phyloP scores from a whole-genome alignment of 2,113 vertebrate species.

The Melanotaenia duboulayi region DNA sequence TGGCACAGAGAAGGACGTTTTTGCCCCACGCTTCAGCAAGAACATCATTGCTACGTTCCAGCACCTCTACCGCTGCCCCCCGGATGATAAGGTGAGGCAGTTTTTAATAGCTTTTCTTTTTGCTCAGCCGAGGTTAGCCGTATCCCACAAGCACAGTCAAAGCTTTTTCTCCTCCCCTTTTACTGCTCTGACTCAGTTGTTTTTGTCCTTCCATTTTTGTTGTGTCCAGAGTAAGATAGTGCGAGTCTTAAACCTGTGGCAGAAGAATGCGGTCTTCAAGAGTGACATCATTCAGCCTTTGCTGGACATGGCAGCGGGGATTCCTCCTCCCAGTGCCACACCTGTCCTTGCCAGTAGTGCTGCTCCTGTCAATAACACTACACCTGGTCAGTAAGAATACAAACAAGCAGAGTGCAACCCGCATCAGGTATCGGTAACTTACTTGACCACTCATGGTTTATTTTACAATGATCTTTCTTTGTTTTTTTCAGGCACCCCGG shows the following conservation, averaged over 20 bases:
- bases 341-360: slow-evolving; percentile 90
- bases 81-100: slow-evolving; percentile 93
- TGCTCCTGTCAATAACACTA: slow-evolving; percentile 91
- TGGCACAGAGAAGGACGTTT: slow-evolving; percentile 97
- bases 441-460: neutral
- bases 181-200: neutral
- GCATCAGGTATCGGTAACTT: neutral
- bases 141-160: too few species aligned
- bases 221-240: slow-evolving; percentile 95
- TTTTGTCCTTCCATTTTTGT: neutral
- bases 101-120: slow-evolving; percentile 13
- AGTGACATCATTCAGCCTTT: slow-evolving; percentile 99
- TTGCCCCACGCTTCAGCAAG: slow-evolving; percentile 98
- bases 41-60: slow-evolving; percentile 98
- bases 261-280: slow-evolving; percentile 98
- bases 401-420: neutral
- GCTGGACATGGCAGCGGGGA: slow-evolving; percentile 96
- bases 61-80: slow-evolving; percentile 96
- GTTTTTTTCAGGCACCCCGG: slow-evolving; percentile 88
- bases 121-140: neutral
- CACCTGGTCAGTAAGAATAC: slow-evolving; percentile 86
- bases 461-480: neutral
- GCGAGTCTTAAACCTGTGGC: slow-evolving; percentile 97
- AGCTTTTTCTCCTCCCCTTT: neutral
- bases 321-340: slow-evolving; percentile 92